A percentile compares a stretch with the other conserved stretches of the same genome.
Evolutionary conservation across 2,797 vertebrate species (phyloP).

Genomic region (Furcifer pardalis): DNA sequence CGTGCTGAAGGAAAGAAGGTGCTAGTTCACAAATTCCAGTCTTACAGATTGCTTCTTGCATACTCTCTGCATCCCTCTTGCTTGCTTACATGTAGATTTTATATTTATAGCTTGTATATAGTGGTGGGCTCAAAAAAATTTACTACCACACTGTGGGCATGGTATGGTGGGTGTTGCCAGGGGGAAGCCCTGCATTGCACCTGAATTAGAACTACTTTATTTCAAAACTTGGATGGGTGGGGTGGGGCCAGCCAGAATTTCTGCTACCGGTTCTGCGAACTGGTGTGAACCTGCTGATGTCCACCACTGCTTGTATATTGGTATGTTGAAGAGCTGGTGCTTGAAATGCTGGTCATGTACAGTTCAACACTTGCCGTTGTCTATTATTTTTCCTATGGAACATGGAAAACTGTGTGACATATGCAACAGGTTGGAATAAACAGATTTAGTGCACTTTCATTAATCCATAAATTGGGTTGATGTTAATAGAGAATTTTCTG

Average conservation of each 20-base stretch:
- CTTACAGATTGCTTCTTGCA: not conserved
- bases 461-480: not conserved
- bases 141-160: too few relatives aligned
- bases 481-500: not conserved
- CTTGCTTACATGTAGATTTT: not conserved
- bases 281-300: too few relatives aligned
- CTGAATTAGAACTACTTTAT: too few relatives aligned
- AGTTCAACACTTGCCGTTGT: constrained; percentile 17
- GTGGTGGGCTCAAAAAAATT: too few relatives aligned
- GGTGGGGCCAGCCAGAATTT: too few relatives aligned
- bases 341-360: not conserved
- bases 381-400: constrained; percentile 20
- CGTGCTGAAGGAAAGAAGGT: not conserved
- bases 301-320: too few relatives aligned
- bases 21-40: too few relatives aligned
- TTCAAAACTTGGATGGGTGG: too few relatives aligned
- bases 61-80: not conserved
- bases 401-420: constrained; percentile 12
- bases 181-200: too few relatives aligned
- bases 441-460: constrained; percentile 19
- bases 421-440: not conserved
- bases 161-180: too few relatives aligned
- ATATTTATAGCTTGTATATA: not conserved
- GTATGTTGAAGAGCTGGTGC: constrained; percentile 15
- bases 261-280: too few relatives aligned